Evolutionary conservation across 2,113 vertebrate species (phyloP), one percentile per base, ranked within the genome.

Genomic region (Psammodynastes pulverulentus): DNA sequence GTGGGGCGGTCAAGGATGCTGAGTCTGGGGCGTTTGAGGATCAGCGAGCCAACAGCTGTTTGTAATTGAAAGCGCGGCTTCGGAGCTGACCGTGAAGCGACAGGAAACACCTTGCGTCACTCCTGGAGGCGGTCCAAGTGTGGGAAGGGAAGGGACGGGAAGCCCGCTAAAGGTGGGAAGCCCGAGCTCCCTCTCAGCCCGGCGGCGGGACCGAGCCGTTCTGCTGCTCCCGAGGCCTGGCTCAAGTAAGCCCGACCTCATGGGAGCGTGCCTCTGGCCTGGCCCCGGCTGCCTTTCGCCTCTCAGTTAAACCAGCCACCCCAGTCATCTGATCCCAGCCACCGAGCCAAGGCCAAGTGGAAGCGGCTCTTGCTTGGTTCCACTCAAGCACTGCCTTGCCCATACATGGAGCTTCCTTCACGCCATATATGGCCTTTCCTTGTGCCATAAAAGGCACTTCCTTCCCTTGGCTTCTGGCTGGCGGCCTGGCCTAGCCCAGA

Each of bases 361-460:
- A 96, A 96, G 90, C 90, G 7, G 54, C 91, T 91, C 94, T 91
- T 91, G 17, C 79, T 89, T 0, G 48, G 4, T n/a, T 88, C 79
- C 79, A 89, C 48, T 86, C 87, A 88, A 21, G 58, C 43, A 93
- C 94, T 92, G 94, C 94, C 91, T 88, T 91, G 84, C 92, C 96
- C 96, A 93, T 94, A 88, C 95, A 96, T 92, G 96, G 96, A 39
- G 93, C 92, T 97, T 97, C 96, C 96, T 95, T 87, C 94, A 43
- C 48, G 43, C 94, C 95, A 62, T 95, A 95, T 51, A 93, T 90
- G 95, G 95, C 92, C 54, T 91, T 96, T 96, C 96, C 96, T 96
- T 88, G 91, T 95, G 94, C 96, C 96, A 96, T 94, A 97, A 94
- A 97, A 96, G 96, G 96, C 93, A 91, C 87, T 97, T 96, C 96